A percentile compares a stretch with the other conserved stretches of the same genome.
These are phyloP conservation scores for Zoanthus sansibaricus DNA, from an alignment of 92 coral and sea anemone genomes.

Conservation along the genomic window DNA sequence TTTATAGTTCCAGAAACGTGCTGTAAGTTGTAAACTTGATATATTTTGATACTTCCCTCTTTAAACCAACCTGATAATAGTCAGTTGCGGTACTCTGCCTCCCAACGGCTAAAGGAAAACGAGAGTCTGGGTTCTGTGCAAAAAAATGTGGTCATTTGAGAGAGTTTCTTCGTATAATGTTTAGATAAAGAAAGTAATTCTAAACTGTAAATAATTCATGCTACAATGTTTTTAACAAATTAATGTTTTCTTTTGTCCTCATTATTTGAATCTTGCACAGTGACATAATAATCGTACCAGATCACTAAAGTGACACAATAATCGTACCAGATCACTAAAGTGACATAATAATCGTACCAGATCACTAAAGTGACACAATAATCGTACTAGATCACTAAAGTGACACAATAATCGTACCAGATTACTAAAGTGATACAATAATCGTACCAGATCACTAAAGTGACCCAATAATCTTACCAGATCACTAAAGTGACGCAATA, in stretches of 20 bases:
- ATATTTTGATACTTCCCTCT: not conserved
- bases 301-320: constrained; percentile 64
- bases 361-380: constrained; percentile 64
- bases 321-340: no score
- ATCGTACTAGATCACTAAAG: no score
- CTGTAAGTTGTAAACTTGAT: not conserved
- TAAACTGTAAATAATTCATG: no score
- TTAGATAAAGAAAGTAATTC: no score
- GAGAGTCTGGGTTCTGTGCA: constrained; percentile 81
- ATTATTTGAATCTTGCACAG: not conserved
- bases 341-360: constrained; percentile 23
- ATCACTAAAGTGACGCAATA: not conserved
- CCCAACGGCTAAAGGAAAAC: constrained; percentile 28
- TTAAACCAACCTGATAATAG: constrained; percentile 74
- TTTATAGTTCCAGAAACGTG: no score
- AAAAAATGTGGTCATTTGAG: not conserved
- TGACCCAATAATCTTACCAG: no score
- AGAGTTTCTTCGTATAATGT: no score
- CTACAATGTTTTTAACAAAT: no score
- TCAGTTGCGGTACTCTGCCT: constrained; percentile 57
- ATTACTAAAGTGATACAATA: constrained; percentile 55
- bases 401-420: constrained; percentile 24
- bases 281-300: constrained; percentile 23
- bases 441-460: constrained; percentile 60
- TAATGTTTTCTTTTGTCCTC: no score